Evolutionary conservation across 1,140 invertebrate species (phyloP).

Genomic region (Callitettix versicolor): DNA sequence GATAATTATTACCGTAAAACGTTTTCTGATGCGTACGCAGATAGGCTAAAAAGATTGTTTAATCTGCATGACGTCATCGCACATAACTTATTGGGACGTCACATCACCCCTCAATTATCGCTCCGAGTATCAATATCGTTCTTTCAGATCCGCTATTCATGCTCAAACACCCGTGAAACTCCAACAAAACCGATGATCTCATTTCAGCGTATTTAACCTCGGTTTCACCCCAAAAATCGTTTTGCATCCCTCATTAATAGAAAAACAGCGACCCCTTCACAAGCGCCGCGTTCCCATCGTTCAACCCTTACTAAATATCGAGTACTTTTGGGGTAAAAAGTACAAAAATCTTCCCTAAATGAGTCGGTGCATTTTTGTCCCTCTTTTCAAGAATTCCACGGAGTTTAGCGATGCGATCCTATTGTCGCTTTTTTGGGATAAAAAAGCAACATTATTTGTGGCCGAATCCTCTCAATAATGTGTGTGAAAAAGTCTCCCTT

Average conservation of each 20-base stretch:
- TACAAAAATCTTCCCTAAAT: slow-evolving; percentile 4
- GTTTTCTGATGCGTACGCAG: too few species aligned
- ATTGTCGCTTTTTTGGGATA: background rate
- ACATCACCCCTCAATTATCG: background rate
- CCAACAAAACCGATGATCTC: slow-evolving; percentile 19
- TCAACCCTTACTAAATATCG: background rate
- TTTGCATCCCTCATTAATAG: slow-evolving; percentile 6
- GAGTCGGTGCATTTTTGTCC: slow-evolving; percentile 16
- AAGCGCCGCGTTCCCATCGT: slow-evolving; percentile 4
- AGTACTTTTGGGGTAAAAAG: slow-evolving; percentile 1
- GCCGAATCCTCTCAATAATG: slow-evolving; percentile 15
- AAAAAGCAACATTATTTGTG: slow-evolving; percentile 18
- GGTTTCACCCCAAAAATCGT: slow-evolving; percentile 19
- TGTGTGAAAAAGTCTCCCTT: slow-evolving; percentile 12
- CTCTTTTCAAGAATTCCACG: slow-evolving; percentile 6
- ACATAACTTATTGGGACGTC: too few species aligned
- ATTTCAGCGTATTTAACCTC: slow-evolving; percentile 22
- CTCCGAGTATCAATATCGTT: slow-evolving; percentile 5
- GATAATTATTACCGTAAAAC: too few species aligned
- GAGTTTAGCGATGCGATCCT: background rate
- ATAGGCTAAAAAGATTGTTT: too few species aligned
- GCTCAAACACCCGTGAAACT: slow-evolving; percentile 19
- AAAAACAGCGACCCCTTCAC: slow-evolving; percentile 2
- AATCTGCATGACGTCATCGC: too few species aligned
- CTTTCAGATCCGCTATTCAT: background rate